Evolutionary conservation across 2,888 invertebrate genomes (phyloP).

Genomic region (Mesochorus sp.): DNA sequence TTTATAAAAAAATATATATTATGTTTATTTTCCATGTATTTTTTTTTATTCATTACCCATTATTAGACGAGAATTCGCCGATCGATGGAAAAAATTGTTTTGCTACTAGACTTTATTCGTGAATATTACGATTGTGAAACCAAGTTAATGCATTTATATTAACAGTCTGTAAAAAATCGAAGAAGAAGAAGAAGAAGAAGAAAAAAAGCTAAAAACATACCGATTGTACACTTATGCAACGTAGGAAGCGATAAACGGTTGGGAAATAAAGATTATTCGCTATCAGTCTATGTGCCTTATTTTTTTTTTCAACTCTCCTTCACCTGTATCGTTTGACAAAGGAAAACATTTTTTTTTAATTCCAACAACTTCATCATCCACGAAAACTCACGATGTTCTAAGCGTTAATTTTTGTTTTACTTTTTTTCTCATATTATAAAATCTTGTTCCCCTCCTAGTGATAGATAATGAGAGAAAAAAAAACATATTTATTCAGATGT

Average conservation of each 20-base stretch:
- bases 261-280: constrained; percentile 67
- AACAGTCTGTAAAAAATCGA: background rate
- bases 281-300: constrained; percentile 72
- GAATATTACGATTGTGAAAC: constrained; percentile 7
- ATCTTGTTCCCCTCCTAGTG: background rate
- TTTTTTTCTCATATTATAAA: background rate
- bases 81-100: background rate
- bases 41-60: too few relatives aligned
- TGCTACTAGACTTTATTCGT: background rate
- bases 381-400: constrained; percentile 37
- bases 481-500: constrained; percentile 71
- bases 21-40: background rate
- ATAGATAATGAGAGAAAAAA: constrained; percentile 39
- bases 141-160: constrained; percentile 43
- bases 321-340: background rate
- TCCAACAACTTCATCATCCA: too few relatives aligned
- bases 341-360: constrained; percentile 19
- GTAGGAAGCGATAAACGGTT: constrained; percentile 54
- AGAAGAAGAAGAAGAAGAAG: constrained; percentile 4
- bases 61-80: background rate
- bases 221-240: constrained; percentile 60
- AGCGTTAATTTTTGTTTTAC: constrained; percentile 13
- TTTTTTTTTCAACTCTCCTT: constrained; percentile 36
- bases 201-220: constrained; percentile 21
- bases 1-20: background rate